These are phyloP conservation scores for Amphimedon queenslandica DNA, from an alignment of 37 sponge, comb jelly and placozoan genomes.

Conservation along the genomic window DNA sequence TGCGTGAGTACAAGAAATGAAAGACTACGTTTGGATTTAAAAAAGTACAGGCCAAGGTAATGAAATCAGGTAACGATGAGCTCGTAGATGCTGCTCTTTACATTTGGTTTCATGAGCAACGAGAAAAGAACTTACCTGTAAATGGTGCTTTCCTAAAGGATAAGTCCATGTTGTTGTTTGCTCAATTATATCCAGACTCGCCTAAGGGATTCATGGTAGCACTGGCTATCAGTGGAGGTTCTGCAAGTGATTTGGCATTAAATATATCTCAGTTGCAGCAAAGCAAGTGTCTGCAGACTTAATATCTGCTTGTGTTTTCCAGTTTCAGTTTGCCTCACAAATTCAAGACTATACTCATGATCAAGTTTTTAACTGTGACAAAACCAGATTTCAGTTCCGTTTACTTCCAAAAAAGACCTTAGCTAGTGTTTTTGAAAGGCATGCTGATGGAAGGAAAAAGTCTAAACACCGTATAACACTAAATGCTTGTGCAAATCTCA, in stretches of 20 bases:
- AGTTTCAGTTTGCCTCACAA: slow-evolving; percentile 11
- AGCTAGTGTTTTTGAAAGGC: slow-evolving; percentile 47
- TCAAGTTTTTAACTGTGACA: slow-evolving; percentile 70
- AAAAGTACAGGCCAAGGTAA: slow-evolving; percentile 15
- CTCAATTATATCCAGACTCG: neutral
- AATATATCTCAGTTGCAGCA: slow-evolving; percentile 22
- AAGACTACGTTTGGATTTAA: slow-evolving; percentile 35
- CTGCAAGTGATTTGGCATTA: slow-evolving; percentile 24
- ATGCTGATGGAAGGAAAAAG: slow-evolving; percentile 41
- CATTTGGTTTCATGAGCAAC: neutral
- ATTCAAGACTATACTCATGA: slow-evolving; percentile 19
- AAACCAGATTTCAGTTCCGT: slow-evolving; percentile 68
- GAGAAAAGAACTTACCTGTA: neutral
- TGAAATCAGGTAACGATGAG: neutral
- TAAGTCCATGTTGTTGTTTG: neutral
- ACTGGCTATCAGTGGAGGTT: slow-evolving; percentile 1
- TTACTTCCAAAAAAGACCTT: slow-evolving; percentile 54
- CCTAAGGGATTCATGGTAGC: neutral
- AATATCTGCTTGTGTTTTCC: slow-evolving; percentile 22
- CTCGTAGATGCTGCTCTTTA: neutral
- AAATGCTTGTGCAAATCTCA: slow-evolving; percentile 56
- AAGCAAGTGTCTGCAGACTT: slow-evolving; percentile 36
- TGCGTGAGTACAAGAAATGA: slow-evolving; percentile 25
- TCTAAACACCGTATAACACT: slow-evolving; percentile 61
- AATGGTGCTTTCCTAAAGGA: neutral